Evolutionary conservation across 2,888 invertebrate genomes (phyloP), one percentile per base, ranked within the genome.

Genomic region (Nemotelus pantherinus): DNA sequence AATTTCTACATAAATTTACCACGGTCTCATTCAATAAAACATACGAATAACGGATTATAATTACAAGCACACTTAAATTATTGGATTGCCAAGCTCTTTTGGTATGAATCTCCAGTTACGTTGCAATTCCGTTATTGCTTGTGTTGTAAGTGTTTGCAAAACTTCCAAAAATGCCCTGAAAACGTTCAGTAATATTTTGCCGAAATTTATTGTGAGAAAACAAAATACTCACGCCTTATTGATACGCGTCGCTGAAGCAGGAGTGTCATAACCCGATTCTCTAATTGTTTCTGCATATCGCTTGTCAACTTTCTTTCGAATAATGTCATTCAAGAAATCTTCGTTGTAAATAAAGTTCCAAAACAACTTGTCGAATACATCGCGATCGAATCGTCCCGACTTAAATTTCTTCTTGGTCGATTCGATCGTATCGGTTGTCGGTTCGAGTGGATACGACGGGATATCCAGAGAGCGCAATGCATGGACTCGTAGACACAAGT

Each of bases 281-380:
- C 45, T 72, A 4, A 39, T 57, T 5, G 47, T 9, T 25, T 65
- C 53, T 3, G 7, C 53, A 60, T 71, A 77, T 10, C 43, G 70
- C 25, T 43, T 48, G 10, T 63, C 71, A 7, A 39, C 25, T n/a
- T 55, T 71, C 25, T 77, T 77, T 50, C 60, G 58, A 6, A 63
- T 10, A 3, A 77, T 55, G 5, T 60, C 53, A 64, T 55, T 25
- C 3, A 70, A 3, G 53, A 70, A 70, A 39, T 77, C 45, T 25
- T 77, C 45, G 53, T 50, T 60, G 55, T 63, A 71, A 63, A 77
- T 55, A 45, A 70, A 63, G 45, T 70, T 77, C 77, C 76, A 76
- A 9, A 76, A 76, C 45, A 76, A 47, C 60, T 76, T 76, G 41
- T 76, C 67, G 5, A 76, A 65, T 57, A 57, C 39, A 57, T 67